phyloP scores from a whole-genome alignment of 2,797 vertebrate species.

The Rhinophrynus dorsalis region DNA sequence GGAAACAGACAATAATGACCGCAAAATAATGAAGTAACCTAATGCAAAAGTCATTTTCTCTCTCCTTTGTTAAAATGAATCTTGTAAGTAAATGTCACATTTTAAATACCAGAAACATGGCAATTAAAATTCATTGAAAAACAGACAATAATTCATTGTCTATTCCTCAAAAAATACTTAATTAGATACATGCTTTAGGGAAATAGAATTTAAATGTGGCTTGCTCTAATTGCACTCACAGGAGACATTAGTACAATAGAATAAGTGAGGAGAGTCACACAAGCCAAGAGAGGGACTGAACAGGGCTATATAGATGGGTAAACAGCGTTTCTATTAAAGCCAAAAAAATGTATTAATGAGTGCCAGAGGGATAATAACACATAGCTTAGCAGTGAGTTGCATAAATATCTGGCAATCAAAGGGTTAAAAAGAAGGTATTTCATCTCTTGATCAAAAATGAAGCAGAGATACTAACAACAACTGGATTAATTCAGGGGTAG shows the following conservation, averaged over 20 bases:
- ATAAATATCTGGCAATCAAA: too few species aligned
- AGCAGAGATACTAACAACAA: too few species aligned
- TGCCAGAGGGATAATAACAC: too few species aligned
- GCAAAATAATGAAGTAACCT: neutral
- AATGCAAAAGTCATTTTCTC: neutral
- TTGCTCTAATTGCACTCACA: conserved; percentile 27
- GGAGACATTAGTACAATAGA: conserved; percentile 9
- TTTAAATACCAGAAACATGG: neutral
- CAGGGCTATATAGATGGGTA: too few species aligned
- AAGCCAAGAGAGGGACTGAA: neutral
- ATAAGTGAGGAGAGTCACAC: neutral
- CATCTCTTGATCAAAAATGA: too few species aligned
- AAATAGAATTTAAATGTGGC: conserved; percentile 13
- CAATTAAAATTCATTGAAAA: conserved; percentile 35
- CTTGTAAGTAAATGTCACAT: neutral
- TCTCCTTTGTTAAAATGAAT: neutral
- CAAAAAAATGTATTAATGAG: neutral
- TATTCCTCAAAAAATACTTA: conserved; percentile 20
- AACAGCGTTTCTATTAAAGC: too few species aligned
- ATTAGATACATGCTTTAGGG: conserved; percentile 31
- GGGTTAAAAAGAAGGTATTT: too few species aligned
- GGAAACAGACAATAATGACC: neutral
- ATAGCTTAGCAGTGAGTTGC: too few species aligned
- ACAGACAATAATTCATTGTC: conserved; percentile 28
- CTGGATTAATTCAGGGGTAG: too few species aligned